Evolutionary conservation across 2,797 vertebrate species (phyloP).

Genomic region (Xenentodon cancila): DNA sequence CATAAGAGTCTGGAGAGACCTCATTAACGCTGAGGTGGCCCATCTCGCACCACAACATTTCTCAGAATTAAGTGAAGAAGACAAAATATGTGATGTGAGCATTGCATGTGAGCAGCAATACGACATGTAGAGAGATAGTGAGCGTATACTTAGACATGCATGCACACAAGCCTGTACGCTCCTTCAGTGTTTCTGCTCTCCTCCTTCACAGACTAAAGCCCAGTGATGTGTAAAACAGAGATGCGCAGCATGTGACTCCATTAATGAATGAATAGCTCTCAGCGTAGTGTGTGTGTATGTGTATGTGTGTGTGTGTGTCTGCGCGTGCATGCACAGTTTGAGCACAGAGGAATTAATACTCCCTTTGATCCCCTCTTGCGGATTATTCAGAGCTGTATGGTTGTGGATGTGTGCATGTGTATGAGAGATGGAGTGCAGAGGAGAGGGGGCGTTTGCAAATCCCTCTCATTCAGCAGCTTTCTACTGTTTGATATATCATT

Average conservation of each 20-base stretch:
- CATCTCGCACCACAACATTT: no score
- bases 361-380: conserved; percentile 44
- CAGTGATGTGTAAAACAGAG: conserved; percentile 50
- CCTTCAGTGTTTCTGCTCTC: not conserved
- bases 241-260: conserved; percentile 56
- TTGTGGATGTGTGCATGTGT: conserved; percentile 20
- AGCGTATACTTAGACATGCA: not conserved
- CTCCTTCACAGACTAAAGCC: conserved; percentile 32
- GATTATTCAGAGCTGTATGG: conserved; percentile 40
- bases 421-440: conserved; percentile 17
- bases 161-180: not conserved
- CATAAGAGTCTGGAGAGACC: no score
- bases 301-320: conserved; percentile 10
- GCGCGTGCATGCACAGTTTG: not conserved
- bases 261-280: conserved; percentile 70
- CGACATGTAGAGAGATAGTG: no score
- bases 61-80: no score
- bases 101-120: no score
- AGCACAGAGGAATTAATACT: conserved; percentile 50
- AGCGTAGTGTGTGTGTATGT: conserved; percentile 6
- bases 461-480: conserved; percentile 65
- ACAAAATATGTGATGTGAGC: no score
- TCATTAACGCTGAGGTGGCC: no score
- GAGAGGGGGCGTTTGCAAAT: conserved; percentile 47
- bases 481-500: conserved; percentile 65